Evolutionary conservation across 2,797 vertebrate species (phyloP).

Genomic region (Tokudaia muenninki): DNA sequence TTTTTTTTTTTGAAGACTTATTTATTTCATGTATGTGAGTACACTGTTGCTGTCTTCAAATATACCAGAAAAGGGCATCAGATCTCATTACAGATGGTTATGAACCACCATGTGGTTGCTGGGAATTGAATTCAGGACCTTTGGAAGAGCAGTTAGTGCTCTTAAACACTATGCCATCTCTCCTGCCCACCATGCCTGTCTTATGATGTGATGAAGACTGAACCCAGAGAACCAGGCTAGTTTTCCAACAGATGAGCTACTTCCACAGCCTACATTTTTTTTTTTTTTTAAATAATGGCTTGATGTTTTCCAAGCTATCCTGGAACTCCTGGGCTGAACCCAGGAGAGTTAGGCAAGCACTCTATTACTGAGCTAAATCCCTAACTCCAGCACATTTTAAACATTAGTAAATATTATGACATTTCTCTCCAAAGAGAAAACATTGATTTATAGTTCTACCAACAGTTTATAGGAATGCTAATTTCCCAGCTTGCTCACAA

Average conservation of each 20-base stretch:
- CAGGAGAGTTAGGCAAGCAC: not conserved
- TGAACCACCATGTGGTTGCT: no score
- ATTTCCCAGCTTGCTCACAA: slow-evolving; percentile 18
- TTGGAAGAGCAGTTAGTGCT: no score
- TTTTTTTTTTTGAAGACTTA: no score
- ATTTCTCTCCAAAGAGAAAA: slow-evolving; percentile 7
- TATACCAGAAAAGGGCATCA: no score
- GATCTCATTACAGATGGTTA: no score
- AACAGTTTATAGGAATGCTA: not conserved
- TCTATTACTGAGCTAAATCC: not conserved
- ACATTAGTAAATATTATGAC: slow-evolving; percentile 39
- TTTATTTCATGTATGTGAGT: no score
- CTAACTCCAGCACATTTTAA: not conserved
- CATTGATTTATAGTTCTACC: not conserved
- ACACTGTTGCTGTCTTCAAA: no score
- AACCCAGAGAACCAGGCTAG: not conserved
- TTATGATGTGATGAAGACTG: not conserved
- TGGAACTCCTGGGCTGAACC: not conserved
- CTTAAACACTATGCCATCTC: no score
- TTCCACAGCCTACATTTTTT: not conserved
- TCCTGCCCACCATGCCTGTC: not conserved
- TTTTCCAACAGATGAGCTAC: not conserved
- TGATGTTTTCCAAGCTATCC: not conserved
- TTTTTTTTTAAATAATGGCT: not conserved
- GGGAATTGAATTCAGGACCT: no score